These are phyloP conservation scores for Barnardius zonarius DNA, from an alignment of 2,113 vertebrate species.

Conservation along the genomic window DNA sequence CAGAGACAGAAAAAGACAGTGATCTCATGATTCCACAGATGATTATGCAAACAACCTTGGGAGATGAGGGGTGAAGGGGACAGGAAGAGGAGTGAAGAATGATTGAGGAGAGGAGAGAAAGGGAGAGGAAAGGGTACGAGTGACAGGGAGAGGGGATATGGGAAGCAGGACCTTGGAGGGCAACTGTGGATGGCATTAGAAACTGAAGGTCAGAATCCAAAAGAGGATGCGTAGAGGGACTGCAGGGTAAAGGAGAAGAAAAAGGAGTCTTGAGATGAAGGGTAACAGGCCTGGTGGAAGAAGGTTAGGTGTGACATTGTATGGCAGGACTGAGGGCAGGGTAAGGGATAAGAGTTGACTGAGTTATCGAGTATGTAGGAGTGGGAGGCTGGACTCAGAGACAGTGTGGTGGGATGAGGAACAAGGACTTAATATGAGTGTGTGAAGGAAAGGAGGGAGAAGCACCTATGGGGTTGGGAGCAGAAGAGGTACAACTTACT, in stretches of 20 bases:
- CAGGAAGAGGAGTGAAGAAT: not conserved
- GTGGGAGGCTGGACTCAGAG: not conserved
- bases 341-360: not conserved
- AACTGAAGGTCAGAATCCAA: not conserved
- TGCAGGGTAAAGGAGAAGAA: not conserved
- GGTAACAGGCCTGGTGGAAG: not conserved
- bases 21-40: constrained; percentile 66
- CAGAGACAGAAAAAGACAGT: constrained; percentile 40
- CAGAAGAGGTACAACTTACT: not conserved
- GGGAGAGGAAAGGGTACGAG: not conserved
- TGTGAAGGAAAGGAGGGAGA: not conserved
- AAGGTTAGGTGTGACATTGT: not conserved
- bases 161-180: not conserved
- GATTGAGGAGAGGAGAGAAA: not conserved
- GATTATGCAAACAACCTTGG: constrained; percentile 21
- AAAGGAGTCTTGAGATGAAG: not conserved
- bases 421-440: not conserved
- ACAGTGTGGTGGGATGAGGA: not conserved
- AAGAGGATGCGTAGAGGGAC: not conserved
- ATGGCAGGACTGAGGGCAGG: not conserved
- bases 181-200: not conserved
- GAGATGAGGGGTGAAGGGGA: constrained; percentile 4
- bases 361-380: not conserved
- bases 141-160: not conserved
- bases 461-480: not conserved